phyloP scores from a whole-genome alignment of 2,888 invertebrate genomes.

The Apamea anceps region DNA sequence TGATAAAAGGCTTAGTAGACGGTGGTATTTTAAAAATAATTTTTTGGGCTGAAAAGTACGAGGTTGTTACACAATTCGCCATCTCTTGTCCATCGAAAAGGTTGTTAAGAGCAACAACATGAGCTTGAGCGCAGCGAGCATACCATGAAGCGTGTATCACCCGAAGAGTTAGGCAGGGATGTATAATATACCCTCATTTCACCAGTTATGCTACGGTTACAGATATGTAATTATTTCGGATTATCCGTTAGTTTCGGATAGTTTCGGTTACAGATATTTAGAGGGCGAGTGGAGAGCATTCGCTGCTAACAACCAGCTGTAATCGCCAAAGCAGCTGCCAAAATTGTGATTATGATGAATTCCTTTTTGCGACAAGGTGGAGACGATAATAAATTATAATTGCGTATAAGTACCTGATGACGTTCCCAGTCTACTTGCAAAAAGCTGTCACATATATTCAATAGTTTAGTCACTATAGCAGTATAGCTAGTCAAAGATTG shows the following conservation, averaged over 20 bases:
- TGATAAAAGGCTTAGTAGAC: conserved; percentile 18
- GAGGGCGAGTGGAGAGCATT: no score
- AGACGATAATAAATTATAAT: no score
- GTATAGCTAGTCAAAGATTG: no score
- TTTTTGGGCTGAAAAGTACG: background rate
- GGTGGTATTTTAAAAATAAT: background rate
- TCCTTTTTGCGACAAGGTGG: background rate
- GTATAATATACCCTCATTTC: background rate
- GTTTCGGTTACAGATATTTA: no score
- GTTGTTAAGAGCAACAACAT: background rate
- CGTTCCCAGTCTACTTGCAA: no score
- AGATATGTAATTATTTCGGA: no score
- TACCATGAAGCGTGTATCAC: background rate
- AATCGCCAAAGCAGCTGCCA: background rate
- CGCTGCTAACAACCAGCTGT: background rate
- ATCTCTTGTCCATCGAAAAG: background rate
- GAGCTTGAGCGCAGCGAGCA: background rate
- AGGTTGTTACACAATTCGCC: background rate
- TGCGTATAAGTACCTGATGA: no score
- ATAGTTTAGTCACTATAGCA: no score
- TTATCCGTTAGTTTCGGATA: no score
- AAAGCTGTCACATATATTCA: no score
- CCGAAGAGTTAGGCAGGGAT: background rate
- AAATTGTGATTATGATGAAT: background rate
- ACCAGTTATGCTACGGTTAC: background rate